Conservation (phyloP, 92 coral and sea anemone species). For the Anthopleura xanthogrammica region DNA sequence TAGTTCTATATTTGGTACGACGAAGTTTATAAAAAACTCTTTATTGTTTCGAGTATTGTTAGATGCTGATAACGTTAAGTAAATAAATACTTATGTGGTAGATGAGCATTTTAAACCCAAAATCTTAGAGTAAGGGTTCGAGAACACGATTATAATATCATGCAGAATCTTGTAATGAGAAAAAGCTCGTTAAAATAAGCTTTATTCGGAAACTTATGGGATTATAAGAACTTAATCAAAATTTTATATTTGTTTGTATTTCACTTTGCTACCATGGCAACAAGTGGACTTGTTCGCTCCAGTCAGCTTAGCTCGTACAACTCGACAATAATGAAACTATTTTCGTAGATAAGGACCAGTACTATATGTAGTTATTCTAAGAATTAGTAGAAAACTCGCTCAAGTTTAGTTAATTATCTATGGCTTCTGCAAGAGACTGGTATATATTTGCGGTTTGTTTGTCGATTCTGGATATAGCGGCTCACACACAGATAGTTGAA, state of each 20-base stretch:
- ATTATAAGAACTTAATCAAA: background rate
- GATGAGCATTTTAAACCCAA: no score
- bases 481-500: no score
- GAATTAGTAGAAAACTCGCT: no score
- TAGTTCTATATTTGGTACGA: background rate
- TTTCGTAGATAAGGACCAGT: no score
- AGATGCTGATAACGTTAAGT: background rate
- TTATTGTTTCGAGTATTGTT: background rate
- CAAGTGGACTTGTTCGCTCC: background rate
- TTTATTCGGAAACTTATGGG: background rate
- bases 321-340: no score
- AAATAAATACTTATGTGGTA: background rate
- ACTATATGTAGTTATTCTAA: no score
- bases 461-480: no score
- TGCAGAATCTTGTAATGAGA: background rate
- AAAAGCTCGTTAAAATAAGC: background rate
- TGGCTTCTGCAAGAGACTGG: no score
- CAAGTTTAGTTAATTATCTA: no score
- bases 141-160: no score
- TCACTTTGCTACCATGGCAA: background rate
- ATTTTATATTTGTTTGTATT: background rate
- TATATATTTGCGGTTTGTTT: no score
- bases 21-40: background rate
- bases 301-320: background rate
- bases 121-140: no score